phyloP scores from a whole-genome alignment of 1,140 invertebrate species.

The Stratiolaelaps scimitus region DNA sequence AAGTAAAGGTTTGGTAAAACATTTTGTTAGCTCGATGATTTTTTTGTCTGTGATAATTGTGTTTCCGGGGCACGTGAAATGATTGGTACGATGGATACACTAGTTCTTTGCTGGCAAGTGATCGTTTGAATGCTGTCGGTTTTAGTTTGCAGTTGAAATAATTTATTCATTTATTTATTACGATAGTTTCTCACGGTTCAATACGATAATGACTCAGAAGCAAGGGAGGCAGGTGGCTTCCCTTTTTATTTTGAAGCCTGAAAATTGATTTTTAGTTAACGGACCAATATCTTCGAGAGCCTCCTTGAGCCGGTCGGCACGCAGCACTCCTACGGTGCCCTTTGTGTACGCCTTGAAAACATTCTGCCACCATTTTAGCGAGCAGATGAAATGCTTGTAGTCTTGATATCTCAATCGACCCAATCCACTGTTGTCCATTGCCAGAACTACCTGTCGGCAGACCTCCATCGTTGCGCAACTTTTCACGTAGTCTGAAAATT shows the following conservation, averaged over 20 bases:
- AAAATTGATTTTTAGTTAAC: constrained; percentile 32
- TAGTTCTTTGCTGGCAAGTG: too few relatives aligned
- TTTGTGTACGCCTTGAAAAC: constrained; percentile 79
- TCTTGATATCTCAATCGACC: constrained; percentile 69
- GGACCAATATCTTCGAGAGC: constrained; percentile 65
- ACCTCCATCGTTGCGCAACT: constrained; percentile 83
- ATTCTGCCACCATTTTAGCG: constrained; percentile 75
- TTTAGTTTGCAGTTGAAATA: neutral
- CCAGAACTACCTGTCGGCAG: constrained; percentile 71
- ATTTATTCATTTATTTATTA: neutral
- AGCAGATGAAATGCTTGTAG: constrained; percentile 83
- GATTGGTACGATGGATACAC: neutral
- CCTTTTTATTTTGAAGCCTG: neutral
- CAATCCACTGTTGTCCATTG: constrained; percentile 67
- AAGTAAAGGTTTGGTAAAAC: constrained; percentile 32
- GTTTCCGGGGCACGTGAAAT: neutral
- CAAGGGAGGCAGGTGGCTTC: too few relatives aligned
- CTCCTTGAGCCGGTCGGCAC: constrained; percentile 69
- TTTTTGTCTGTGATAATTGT: neutral
- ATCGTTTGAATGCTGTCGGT: neutral
- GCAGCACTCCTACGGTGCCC: constrained; percentile 75
- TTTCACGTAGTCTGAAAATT: constrained; percentile 66
- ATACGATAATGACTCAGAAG: too few relatives aligned
- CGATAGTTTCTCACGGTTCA: neutral
- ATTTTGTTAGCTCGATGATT: neutral